These are phyloP conservation scores for Stenoptilia bipunctidactyla DNA, from an alignment of 2,888 invertebrate species.

Conservation along the genomic window DNA sequence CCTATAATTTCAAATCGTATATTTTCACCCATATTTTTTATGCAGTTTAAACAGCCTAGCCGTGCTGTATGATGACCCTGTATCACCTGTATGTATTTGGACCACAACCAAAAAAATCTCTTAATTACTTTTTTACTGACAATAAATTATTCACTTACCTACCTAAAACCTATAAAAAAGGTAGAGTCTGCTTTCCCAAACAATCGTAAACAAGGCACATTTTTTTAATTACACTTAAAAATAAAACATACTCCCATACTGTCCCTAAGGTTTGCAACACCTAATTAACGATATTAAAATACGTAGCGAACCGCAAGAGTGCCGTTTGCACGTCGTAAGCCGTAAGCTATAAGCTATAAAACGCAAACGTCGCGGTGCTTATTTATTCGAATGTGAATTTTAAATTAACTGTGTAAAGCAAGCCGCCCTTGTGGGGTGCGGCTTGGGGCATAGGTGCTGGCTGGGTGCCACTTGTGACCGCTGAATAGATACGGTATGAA, in stretches of 20 bases:
- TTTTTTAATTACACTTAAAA: conserved; percentile 13
- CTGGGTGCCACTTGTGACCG: conserved; percentile 13
- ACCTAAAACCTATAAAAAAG: no score
- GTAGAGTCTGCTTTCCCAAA: no score
- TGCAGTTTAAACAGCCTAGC: no score
- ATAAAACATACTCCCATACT: conserved; percentile 18
- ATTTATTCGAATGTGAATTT: conserved; percentile 70
- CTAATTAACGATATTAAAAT: conserved; percentile 71
- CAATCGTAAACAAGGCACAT: conserved; percentile 3
- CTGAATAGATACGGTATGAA: no score
- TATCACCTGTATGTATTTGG: no score
- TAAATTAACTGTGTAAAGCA: conserved; percentile 68
- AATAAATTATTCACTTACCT: no score
- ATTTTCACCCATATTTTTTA: no score
- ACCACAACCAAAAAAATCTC: no score
- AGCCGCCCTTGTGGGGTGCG: conserved; percentile 17
- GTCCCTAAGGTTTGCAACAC: conserved; percentile 32
- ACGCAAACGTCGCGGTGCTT: conserved; percentile 68
- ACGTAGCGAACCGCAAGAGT: conserved; percentile 55
- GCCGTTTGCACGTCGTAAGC: conserved; percentile 61
- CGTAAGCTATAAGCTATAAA: conserved; percentile 66
- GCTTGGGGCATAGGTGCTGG: conserved; percentile 25
- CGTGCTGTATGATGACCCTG: no score
- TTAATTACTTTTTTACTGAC: no score
- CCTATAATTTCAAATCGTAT: no score